Evolutionary conservation across 2,113 vertebrate genomes (phyloP).

Genomic region (human (Homo sapiens)): DNA sequence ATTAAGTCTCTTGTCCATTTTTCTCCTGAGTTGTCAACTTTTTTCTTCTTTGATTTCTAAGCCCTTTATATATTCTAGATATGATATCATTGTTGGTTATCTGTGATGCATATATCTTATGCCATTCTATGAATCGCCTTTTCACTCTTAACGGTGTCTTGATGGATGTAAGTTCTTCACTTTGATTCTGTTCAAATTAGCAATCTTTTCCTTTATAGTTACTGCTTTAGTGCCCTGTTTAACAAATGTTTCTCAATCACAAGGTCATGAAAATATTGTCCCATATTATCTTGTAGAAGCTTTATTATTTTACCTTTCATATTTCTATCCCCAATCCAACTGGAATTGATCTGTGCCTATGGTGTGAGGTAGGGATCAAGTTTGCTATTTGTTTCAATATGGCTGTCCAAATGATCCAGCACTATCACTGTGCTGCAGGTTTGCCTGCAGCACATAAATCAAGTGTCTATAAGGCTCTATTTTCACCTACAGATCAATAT

Average conservation of each 20-base stretch:
- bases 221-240: neutral
- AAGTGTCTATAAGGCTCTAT: neutral
- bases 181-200: neutral
- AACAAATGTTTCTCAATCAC: conserved; percentile 9
- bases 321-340: neutral
- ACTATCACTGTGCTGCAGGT: neutral
- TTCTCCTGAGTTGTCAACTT: neutral
- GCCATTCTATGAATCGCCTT: neutral
- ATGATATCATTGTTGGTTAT: neutral
- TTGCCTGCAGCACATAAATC: neutral
- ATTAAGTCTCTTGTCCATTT: neutral
- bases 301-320: neutral
- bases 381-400: neutral
- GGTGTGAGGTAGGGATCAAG: neutral
- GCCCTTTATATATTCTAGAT: neutral
- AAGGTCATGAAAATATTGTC: neutral
- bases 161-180: neutral
- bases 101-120: neutral
- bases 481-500: neutral
- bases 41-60: neutral
- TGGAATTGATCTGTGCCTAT: neutral
- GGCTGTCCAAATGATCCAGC: neutral
- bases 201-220: neutral
- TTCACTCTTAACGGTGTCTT: neutral
- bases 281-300: neutral